Base-by-base conservation (phyloP, 2,113 vertebrate genomes). In the Montifringilla adamsi region DNA sequence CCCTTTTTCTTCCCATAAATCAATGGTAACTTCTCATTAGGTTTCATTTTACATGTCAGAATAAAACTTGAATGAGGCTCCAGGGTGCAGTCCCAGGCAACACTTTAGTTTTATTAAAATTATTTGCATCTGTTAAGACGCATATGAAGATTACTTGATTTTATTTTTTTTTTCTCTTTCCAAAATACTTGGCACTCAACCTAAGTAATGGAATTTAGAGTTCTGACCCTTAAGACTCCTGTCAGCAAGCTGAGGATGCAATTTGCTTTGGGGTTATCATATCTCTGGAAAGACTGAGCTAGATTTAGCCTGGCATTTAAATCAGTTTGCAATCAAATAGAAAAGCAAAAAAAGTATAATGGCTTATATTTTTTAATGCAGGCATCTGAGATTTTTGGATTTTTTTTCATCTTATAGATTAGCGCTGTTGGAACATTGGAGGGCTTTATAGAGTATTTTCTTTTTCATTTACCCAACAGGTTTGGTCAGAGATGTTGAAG, bases 1-100 rank as follows among this genome's bases (percentile, higher is more conserved):
- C 59, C 31, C 44, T 86, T 86, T 94, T 47, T 52, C 9, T 75
- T 88, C 64, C 78, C 73, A 87, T 59, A 55, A 86, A 90, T 80
- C 73, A 67, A 1, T 18, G 7, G 15, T 24, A 59, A 82, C 9
- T 60, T 87, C 18, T 80, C 66, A 52, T 52, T 78, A 31, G 24
- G 13, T 87, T 89, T 81, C 59, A 63, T 53, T 74, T 82, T 58
- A 35, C 37, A 43, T 60, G 72, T 72, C 70, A 85, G 49, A 88
- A 56, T 43, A 56, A 87, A 93, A 50, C 15, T 37, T 11, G 13
- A 53, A 87, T 67, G 53, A 55, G 77, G 26, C 60, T 74, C 47
- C 1, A 18, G 58, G 16, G 55, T 78, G 43, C 44, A 55, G 8
- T 28, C 84, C 66, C 19, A 55, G 64, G 26, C 26, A 78, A 58